Percentiles rank a stretch among this genome's conserved stretches.
Conservation (phyloP, 2,888 invertebrate species). For the Xestia c-nigrum region DNA sequence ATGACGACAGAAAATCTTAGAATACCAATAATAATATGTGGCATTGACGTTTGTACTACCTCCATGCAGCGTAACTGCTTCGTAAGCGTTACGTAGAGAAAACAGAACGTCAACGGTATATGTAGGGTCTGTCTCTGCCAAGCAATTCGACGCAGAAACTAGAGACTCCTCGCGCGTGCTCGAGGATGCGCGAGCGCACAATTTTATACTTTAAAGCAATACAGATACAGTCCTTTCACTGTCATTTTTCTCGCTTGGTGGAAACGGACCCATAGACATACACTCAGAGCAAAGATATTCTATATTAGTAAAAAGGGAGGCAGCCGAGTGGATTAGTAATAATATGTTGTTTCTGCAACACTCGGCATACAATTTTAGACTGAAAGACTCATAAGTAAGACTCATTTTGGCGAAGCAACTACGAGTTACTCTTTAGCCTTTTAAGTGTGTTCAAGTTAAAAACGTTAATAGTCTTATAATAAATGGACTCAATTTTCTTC, state of each 20-base stretch:
- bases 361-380: background rate
- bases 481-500: slow-evolving; percentile 8
- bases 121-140: background rate
- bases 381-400: background rate
- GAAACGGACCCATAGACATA: background rate
- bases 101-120: background rate
- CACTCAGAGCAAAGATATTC: background rate
- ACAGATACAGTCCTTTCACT: background rate
- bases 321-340: background rate
- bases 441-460: background rate
- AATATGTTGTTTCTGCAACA: background rate
- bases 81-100: background rate
- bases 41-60: background rate
- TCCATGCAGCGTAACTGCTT: background rate
- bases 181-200: background rate
- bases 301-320: background rate
- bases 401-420: background rate
- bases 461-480: slow-evolving; percentile 16
- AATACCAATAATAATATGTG: background rate
- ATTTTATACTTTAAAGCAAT: background rate
- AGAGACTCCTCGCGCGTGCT: background rate
- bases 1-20: slow-evolving; percentile 11
- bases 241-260: background rate
- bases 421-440: background rate
- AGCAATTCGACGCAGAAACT: background rate